Evolutionary conservation across 2,113 vertebrate genomes (phyloP).

Genomic region (Barnardius zonarius): DNA sequence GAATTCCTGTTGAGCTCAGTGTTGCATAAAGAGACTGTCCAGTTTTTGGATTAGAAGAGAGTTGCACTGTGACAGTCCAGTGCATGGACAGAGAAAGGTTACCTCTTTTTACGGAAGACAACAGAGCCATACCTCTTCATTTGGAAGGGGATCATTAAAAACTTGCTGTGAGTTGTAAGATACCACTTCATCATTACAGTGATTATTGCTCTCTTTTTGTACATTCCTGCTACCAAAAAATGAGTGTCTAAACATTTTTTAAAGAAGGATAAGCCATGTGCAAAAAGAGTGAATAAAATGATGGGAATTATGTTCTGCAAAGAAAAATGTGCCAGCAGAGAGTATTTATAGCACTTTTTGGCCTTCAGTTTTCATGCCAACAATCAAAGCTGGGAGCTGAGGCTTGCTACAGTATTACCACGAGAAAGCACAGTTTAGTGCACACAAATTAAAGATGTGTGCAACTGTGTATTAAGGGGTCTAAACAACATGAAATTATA

Average conservation of each 20-base stretch:
- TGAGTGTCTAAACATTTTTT: not conserved
- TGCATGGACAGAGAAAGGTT: not conserved
- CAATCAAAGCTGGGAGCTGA: not conserved
- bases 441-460: not conserved
- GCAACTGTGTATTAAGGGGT: not conserved
- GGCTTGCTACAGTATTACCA: not conserved
- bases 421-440: not conserved
- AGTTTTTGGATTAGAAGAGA: not conserved
- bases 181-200: not conserved
- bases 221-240: not conserved
- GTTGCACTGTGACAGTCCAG: not conserved
- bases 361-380: not conserved
- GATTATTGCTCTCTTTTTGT: not conserved
- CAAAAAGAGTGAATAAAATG: not conserved
- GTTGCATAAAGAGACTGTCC: not conserved
- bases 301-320: not conserved
- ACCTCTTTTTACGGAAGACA: not conserved
- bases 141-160: not conserved
- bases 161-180: not conserved
- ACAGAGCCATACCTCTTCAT: not conserved
- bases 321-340: not conserved
- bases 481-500: not conserved
- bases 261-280: not conserved
- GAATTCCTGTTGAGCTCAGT: not conserved
- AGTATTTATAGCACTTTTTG: not conserved